These are phyloP conservation scores for Hippolais icterina DNA, from an alignment of 2,113 vertebrate genomes.

Conservation along the genomic window DNA sequence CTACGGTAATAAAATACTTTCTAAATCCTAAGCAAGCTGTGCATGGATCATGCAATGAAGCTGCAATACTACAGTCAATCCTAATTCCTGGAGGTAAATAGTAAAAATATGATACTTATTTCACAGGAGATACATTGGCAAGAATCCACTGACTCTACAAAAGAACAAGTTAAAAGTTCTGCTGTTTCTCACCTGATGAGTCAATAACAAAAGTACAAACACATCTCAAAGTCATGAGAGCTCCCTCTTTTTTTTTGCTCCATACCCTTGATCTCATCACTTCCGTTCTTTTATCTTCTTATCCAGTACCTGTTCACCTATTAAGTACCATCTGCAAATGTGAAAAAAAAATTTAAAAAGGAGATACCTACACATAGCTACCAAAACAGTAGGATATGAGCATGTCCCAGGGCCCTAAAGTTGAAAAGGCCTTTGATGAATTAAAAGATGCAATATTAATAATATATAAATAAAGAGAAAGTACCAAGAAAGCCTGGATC, in stretches of 20 bases:
- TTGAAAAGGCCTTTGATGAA: constrained; percentile 46
- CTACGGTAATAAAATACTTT: not conserved
- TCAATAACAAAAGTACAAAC: not conserved
- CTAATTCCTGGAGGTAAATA: not conserved
- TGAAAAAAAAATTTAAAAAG: not conserved
- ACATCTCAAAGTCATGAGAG: not conserved
- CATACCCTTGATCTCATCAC: not conserved
- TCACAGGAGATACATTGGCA: not conserved
- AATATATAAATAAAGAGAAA: constrained; percentile 29
- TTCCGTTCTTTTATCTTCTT: not conserved
- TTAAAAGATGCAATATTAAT: constrained; percentile 26
- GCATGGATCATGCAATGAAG: not conserved
- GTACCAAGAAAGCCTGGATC: not conserved
- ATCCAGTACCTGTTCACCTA: not conserved
- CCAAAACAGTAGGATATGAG: not conserved
- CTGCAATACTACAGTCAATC: not conserved
- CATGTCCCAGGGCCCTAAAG: not conserved
- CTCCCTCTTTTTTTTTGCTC: not conserved
- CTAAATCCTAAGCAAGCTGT: not conserved
- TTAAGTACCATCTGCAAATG: not conserved
- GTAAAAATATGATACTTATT: not conserved
- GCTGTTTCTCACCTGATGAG: not conserved
- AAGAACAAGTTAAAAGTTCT: not conserved
- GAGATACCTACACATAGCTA: not conserved
- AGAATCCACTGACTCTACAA: not conserved